Evolutionary conservation across 2,888 invertebrate species (phyloP).

Genomic region (Macaria liturata): DNA sequence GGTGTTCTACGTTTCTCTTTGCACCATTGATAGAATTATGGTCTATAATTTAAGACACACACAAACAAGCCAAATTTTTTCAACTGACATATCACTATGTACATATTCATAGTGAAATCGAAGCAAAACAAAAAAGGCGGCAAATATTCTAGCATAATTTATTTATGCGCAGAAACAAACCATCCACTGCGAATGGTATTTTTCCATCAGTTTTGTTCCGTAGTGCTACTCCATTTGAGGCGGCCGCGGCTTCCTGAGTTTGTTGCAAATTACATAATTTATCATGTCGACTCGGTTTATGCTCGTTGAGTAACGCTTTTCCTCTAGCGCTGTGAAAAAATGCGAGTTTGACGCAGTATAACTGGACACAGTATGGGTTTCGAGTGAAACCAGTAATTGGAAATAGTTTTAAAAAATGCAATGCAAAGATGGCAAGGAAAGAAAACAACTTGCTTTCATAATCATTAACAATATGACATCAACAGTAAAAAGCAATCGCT

Average conservation of each 20-base stretch:
- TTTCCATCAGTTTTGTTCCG: constrained; percentile 29
- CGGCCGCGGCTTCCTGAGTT: constrained; percentile 42
- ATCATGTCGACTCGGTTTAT: constrained; percentile 58
- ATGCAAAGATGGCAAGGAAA: too few relatives aligned
- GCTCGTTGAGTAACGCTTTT: constrained; percentile 54
- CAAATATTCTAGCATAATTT: constrained; percentile 5
- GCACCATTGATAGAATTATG: too few relatives aligned
- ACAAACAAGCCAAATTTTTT: too few relatives aligned
- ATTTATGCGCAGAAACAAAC: constrained; percentile 29
- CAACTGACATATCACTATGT: too few relatives aligned
- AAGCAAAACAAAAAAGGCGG: constrained; percentile 3
- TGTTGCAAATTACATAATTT: constrained; percentile 68
- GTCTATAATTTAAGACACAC: too few relatives aligned
- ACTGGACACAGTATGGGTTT: constrained; percentile 11
- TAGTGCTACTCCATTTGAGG: constrained; percentile 42
- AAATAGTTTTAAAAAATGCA: too few relatives aligned
- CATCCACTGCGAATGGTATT: constrained; percentile 32
- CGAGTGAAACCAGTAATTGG: too few relatives aligned
- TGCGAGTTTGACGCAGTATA: constrained; percentile 10
- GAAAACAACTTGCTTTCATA: too few relatives aligned
- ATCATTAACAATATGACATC: too few relatives aligned
- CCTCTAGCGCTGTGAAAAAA: constrained; percentile 41
- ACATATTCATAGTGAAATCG: too few relatives aligned
- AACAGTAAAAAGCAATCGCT: too few relatives aligned
- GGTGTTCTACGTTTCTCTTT: too few relatives aligned